Evolutionary conservation across 1,140 invertebrate genomes (phyloP), one percentile per base, ranked within the genome.

Genomic region (Drosophila mauritiana): DNA sequence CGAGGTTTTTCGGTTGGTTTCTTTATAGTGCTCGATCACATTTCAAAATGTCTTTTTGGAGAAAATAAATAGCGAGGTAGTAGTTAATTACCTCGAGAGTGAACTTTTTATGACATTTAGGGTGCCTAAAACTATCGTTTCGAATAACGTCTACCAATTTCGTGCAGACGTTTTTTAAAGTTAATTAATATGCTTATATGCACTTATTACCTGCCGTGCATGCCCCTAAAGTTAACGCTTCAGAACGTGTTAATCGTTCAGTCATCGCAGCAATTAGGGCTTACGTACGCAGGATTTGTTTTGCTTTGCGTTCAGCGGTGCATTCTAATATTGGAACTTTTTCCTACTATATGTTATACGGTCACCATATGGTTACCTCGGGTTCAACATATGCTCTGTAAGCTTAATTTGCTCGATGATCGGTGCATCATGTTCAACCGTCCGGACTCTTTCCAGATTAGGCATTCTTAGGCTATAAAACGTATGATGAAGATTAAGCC

Each of bases 221-320:
- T 31, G 7, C 27, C 27, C 27, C 27, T 7, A 7, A 31, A 31
- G 27, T 8, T 31, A 31, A 31, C 27, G 27, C 27, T 31, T 31
- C 27, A 31, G 27, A 31, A 31, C 7, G 27, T 31, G 27, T 31
- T 31, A 8, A 31, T 31, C 27, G 27, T 31, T 31, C 27, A 13
- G 36, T 12, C 10, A 37, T 37, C 36, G 12, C 36, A 37, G 36
- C 11, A 37, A 37, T 37, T 13, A 37, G 4, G 36, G n/a, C n/a
- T n/a, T n/a, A n/a, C n/a, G n/a, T n/a, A n/a, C n/a, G n/a, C n/a
- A 49, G 22, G 22, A 49, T 49, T 49, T 10, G 46, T 27, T 49
- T 22, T n/a, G 25, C 46, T 15, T 49, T 27, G 12, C 46, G 46
- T 27, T 49, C 22, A 5, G n/a, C 13, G 2, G 46, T 49, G 13